Percentiles rank a stretch among this genome's conserved stretches.
Conservation (phyloP, 2,113 vertebrate species). For the Anguilla rostrata region DNA sequence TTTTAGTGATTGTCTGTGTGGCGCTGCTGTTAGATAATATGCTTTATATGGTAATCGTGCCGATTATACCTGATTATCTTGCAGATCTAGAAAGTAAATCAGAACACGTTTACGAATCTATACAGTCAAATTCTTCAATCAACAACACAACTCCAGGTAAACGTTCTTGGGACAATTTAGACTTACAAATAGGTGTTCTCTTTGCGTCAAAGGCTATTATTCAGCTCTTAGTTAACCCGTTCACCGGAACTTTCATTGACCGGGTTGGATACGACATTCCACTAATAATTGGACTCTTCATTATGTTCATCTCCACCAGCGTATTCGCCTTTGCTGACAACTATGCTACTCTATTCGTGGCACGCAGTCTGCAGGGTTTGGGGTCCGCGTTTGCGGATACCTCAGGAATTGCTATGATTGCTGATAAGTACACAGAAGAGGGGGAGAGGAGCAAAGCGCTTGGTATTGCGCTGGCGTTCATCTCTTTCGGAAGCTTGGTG, state of each 20-base stretch:
- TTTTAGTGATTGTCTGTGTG: conserved; percentile 89
- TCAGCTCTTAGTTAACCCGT: conserved; percentile 90
- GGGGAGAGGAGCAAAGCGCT: conserved; percentile 85
- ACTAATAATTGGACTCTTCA: conserved; percentile 84
- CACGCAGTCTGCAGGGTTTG: conserved; percentile 90
- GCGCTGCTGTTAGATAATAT: conserved; percentile 96
- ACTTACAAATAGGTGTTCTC: conserved; percentile 88
- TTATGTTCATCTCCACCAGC: conserved; percentile 89
- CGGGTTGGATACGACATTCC: conserved; percentile 92
- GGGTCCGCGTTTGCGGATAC: conserved; percentile 97
- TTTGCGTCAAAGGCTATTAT: conserved; percentile 96
- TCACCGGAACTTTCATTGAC: conserved; percentile 94
- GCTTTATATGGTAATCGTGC: conserved; percentile 98
- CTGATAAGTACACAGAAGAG: conserved; percentile 90
- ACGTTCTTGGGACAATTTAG: conserved; percentile 75
- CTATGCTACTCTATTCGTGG: conserved; percentile 86
- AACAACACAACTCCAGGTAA: conserved; percentile 55
- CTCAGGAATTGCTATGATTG: conserved; percentile 92
- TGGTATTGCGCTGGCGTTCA: conserved; percentile 92
- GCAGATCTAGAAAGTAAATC: conserved; percentile 68
- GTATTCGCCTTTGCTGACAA: conserved; percentile 89
- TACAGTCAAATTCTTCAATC: conserved; percentile 62
- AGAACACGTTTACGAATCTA: conserved; percentile 54
- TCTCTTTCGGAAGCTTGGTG: conserved; percentile 94
- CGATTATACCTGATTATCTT: conserved; percentile 92